Percentiles rank a stretch among this genome's conserved stretches.
These are phyloP conservation scores for Quiscalus mexicanus DNA, from an alignment of 2,113 vertebrate genomes.

Conservation along the genomic window DNA sequence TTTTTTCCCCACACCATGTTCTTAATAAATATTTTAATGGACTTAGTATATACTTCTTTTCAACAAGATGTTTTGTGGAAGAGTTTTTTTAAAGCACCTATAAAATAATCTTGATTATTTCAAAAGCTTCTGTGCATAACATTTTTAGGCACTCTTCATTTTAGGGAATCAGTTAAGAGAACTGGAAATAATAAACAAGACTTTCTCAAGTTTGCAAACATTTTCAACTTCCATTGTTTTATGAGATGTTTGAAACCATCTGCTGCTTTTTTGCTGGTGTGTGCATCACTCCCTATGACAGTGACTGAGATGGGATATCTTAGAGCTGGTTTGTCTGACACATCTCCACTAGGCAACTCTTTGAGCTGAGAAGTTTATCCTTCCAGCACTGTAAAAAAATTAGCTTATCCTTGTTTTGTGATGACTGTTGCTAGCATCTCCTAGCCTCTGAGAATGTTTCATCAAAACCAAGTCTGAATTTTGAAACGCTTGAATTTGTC, in stretches of 20 bases:
- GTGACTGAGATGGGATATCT: neutral
- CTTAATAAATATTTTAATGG: neutral
- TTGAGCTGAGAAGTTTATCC: neutral
- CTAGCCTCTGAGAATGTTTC: neutral
- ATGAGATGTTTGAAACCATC: neutral
- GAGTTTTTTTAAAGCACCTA: neutral
- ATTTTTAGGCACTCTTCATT: neutral
- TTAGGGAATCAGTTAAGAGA: neutral
- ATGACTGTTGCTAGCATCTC: neutral
- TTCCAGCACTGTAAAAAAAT: neutral
- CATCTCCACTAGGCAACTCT: neutral
- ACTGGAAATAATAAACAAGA: neutral
- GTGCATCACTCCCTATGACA: neutral
- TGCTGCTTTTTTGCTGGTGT: neutral
- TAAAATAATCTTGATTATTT: neutral
- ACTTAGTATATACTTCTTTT: neutral
- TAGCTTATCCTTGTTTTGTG: rapidly evolving
- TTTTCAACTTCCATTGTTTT: neutral
- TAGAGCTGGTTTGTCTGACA: neutral
- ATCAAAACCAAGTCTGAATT: neutral
- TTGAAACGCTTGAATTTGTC: neutral
- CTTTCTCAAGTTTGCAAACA: neutral
- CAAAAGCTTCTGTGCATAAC: neutral
- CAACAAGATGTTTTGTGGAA: neutral
- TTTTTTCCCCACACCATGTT: neutral